Base-by-base conservation (phyloP, 2,888 invertebrate species). In the Aphelenchoides bicaudatus region DNA sequence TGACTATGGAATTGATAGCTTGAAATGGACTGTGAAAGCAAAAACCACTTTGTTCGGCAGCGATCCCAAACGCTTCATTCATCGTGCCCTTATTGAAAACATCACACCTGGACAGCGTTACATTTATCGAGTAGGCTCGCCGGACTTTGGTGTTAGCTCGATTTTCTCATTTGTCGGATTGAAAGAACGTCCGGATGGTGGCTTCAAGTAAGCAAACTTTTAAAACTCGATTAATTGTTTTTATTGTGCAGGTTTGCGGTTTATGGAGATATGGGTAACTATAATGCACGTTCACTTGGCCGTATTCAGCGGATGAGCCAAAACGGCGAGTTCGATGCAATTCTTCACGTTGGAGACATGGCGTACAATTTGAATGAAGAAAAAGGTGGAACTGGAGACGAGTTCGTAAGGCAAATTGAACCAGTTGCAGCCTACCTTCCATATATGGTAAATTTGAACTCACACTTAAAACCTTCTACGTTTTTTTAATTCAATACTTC, bases 351-450 rank as follows among this genome's bases (percentile, higher is more conserved):
- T 19, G 91, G 91, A 0, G 92, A 92, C 83, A 90, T 92, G 82
- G 92, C 91, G 0, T 92, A 93, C 81, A 89, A 92, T 80, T 88
- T 92, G 89, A 83, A 89, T 51, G n/a, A n/a, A n/a, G n/a, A n/a
- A n/a, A n/a, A n/a, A n/a, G n/a, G n/a, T n/a, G n/a, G 82, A 56
- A 86, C 90, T 30, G 93, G 93, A 0, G 91, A 94, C 83, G 86
- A 87, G 79, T 93, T 92, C 81, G 91, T 94, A 91, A 84, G 87
- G 2, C 89, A 91, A 83, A 87, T 93, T 58, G 87, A 92, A 81
- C 85, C 89, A 0, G 84, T 93, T 39, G 91, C 93, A 29, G 89
- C 89, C 23, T 86, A 87, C 79, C 83, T 91, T 66, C 92, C 93
- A 0, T 93, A 94, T 80, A 81, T 82, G 80, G 80, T 88, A 93